Conservation (phyloP, 2,888 invertebrate species). For the Dasysyrphus albostriatus region DNA sequence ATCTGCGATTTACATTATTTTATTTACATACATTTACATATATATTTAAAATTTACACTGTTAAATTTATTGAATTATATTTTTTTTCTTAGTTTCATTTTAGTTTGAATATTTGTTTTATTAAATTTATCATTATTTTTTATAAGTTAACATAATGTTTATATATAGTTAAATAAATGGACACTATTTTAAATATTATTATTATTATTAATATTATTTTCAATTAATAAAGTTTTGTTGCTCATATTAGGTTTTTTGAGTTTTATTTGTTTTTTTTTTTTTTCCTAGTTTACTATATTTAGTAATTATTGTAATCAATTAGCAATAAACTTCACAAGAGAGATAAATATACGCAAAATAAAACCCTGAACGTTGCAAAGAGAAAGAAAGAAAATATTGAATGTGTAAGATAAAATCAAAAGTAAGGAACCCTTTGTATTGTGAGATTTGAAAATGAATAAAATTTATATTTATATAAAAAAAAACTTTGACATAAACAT, state of each 20-base stretch:
- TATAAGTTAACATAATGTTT: slow-evolving; percentile 40
- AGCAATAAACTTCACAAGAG: slow-evolving; percentile 17
- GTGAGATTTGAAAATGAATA: slow-evolving; percentile 62
- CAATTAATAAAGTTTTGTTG: slow-evolving; percentile 68
- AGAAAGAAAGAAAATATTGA: slow-evolving; percentile 16
- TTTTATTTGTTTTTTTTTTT: slow-evolving; percentile 27
- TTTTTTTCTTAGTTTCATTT: slow-evolving; percentile 29
- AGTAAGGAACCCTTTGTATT: slow-evolving; percentile 45
- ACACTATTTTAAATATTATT: slow-evolving; percentile 44
- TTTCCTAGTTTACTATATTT: neutral
- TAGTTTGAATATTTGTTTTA: slow-evolving; percentile 54
- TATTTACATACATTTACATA: neutral
- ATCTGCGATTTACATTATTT: slow-evolving; percentile 49
- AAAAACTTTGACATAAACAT: too few species aligned
- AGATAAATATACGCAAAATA: neutral
- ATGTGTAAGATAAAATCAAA: slow-evolving; percentile 46
- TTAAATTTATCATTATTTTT: slow-evolving; percentile 55
- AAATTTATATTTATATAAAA: slow-evolving; percentile 73
- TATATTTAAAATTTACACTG: slow-evolving; percentile 36
- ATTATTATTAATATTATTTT: slow-evolving; percentile 47
- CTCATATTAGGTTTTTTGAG: slow-evolving; percentile 46
- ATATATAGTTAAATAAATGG: slow-evolving; percentile 54
- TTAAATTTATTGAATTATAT: slow-evolving; percentile 40
- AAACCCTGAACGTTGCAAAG: neutral
- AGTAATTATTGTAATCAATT: slow-evolving; percentile 5